phyloP scores from a whole-genome alignment of 2,113 vertebrate species.

The Mellivora capensis region DNA sequence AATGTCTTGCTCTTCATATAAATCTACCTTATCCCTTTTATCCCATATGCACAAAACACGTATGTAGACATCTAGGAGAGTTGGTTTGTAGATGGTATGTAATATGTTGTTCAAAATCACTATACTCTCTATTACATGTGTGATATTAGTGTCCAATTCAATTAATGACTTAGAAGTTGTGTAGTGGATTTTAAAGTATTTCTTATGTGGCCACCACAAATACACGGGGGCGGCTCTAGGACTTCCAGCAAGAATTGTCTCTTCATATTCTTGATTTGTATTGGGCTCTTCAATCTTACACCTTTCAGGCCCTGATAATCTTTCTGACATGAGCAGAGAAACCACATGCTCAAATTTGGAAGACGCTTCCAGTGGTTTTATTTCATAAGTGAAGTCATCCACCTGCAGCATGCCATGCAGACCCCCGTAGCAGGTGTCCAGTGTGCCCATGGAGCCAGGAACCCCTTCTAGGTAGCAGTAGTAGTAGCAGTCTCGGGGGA shows the following conservation, averaged over 20 bases:
- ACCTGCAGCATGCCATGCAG: slow-evolving; percentile 76
- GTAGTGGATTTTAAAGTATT: not conserved
- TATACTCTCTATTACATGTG: not conserved
- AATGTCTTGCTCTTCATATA: fast-evolving
- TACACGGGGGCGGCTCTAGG: not conserved
- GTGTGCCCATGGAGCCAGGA: slow-evolving; percentile 71
- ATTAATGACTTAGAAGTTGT: not conserved
- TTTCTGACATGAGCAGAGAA: slow-evolving; percentile 67
- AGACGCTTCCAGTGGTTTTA: slow-evolving; percentile 74
- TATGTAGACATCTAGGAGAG: fast-evolving
- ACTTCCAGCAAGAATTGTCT: not conserved
- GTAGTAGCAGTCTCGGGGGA: slow-evolving; percentile 78
- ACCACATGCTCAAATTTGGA: slow-evolving; percentile 74
- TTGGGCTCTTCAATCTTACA: not conserved
- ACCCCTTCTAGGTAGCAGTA: slow-evolving; percentile 76
- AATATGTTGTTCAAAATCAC: slow-evolving; percentile 56
- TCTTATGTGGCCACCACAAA: slow-evolving; percentile 61
- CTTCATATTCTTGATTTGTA: not conserved
- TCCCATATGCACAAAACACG: slow-evolving; percentile 73
- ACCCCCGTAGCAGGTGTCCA: slow-evolving; percentile 76
- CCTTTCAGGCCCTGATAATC: not conserved
- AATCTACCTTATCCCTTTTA: not conserved
- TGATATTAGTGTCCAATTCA: fast-evolving
- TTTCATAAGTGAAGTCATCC: slow-evolving; percentile 71
- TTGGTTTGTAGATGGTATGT: slow-evolving; percentile 52